phyloP scores from a whole-genome alignment of 2,113 vertebrate genomes.

The Megalops atlanticus region DNA sequence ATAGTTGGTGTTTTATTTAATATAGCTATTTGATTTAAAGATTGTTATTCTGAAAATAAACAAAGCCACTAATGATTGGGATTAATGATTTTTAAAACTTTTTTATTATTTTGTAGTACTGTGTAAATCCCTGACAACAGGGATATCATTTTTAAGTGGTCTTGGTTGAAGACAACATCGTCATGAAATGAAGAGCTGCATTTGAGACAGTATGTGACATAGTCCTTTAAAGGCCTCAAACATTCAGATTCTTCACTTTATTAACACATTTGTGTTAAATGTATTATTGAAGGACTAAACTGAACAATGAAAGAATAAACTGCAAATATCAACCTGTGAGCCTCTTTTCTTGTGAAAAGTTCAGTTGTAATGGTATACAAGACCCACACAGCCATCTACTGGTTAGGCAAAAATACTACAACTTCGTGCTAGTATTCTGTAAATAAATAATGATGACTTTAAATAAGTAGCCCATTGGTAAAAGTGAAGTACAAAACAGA shows the following conservation, averaged over 20 bases:
- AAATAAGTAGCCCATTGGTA: too few species aligned
- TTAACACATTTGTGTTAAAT: too few species aligned
- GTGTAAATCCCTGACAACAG: not conserved
- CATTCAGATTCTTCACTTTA: too few species aligned
- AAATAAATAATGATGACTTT: too few species aligned
- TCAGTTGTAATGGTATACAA: too few species aligned
- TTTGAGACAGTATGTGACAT: not conserved
- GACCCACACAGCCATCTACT: not conserved
- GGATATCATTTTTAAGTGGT: not conserved
- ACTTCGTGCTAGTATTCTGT: too few species aligned
- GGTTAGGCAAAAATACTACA: not conserved
- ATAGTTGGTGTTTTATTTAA: conserved; percentile 63
- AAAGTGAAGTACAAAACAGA: too few species aligned
- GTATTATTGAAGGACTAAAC: too few species aligned
- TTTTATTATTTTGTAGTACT: not conserved
- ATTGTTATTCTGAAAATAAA: conserved; percentile 2
- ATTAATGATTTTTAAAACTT: not conserved
- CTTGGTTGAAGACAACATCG: not conserved
- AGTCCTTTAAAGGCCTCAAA: not conserved
- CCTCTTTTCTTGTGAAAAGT: too few species aligned
- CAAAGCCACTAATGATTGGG: not conserved
- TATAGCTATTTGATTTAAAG: conserved; percentile 23
- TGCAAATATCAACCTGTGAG: too few species aligned
- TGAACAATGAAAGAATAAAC: too few species aligned
- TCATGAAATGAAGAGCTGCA: not conserved